Evolutionary conservation across 2,888 invertebrate genomes (phyloP).

Genomic region (Eupithecia subfuscata): DNA sequence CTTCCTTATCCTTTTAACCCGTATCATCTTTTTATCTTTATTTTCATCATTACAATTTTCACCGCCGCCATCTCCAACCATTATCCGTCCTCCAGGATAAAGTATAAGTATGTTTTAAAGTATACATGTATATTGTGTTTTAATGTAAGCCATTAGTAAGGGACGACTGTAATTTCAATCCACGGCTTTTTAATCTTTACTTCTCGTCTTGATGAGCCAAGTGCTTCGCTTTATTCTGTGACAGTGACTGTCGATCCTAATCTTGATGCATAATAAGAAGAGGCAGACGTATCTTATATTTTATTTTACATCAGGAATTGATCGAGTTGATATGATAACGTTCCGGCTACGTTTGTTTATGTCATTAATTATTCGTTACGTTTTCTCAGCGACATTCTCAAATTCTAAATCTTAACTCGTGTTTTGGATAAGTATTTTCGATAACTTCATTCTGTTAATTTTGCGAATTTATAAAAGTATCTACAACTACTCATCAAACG

Average conservation of each 20-base stretch:
- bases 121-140: conserved; percentile 52
- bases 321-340: conserved; percentile 78
- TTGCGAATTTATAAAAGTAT: background rate
- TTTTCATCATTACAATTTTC: conserved; percentile 51
- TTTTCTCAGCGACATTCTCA: conserved; percentile 44
- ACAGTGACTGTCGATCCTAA: conserved; percentile 79
- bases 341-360: conserved; percentile 74
- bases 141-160: conserved; percentile 80
- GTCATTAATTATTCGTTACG: conserved; percentile 72
- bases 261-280: conserved; percentile 80
- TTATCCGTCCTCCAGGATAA: conserved; percentile 68
- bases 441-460: background rate
- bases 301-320: conserved; percentile 80
- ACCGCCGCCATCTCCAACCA: conserved; percentile 60
- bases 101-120: conserved; percentile 59
- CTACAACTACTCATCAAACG: background rate
- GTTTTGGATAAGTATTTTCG: background rate
- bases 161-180: conserved; percentile 76
- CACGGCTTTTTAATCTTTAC: conserved; percentile 73
- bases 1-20: conserved; percentile 32
- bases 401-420: background rate
- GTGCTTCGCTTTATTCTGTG: conserved; percentile 29
- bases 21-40: conserved; percentile 47
- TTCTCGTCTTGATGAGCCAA: conserved; percentile 77
- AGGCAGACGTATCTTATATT: conserved; percentile 83